phyloP scores from a whole-genome alignment of 2,888 invertebrate genomes.

The Torymus aiolomorphi region DNA sequence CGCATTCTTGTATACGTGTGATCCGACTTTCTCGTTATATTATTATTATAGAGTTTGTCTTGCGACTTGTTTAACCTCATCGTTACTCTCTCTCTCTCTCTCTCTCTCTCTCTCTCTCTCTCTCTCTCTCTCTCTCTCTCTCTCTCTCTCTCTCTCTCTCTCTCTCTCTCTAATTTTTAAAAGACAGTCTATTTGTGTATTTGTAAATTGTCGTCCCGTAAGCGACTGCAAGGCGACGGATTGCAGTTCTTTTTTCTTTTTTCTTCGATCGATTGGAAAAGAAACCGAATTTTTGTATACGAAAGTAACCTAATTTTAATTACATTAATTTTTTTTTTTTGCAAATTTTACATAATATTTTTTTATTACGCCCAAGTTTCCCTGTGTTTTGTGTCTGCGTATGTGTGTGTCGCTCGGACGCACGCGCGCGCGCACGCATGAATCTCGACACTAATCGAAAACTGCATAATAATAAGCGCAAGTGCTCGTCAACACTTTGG shows the following conservation, averaged over 20 bases:
- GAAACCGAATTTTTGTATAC: conserved; percentile 2
- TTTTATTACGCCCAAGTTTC: conserved; percentile 17
- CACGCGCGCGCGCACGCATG: conserved; percentile 17
- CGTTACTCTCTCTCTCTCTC: too few relatives aligned
- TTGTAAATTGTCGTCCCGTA: conserved; percentile 30
- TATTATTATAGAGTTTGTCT: conserved; percentile 42
- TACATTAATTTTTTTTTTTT: conserved; percentile 26
- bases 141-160: too few relatives aligned
- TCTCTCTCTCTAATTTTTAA: not conserved
- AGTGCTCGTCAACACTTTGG: conserved; percentile 38
- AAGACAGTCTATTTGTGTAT: conserved; percentile 42
- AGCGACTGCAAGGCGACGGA: conserved; percentile 51
- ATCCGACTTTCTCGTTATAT: conserved; percentile 24
- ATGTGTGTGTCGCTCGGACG: not conserved
- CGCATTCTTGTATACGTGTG: conserved; percentile 21
- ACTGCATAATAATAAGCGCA: conserved; percentile 32
- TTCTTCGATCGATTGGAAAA: too few relatives aligned
- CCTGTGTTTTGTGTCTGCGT: not conserved
- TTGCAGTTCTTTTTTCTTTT: conserved; percentile 9
- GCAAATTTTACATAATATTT: conserved; percentile 7
- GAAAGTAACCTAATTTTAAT: conserved; percentile 11
- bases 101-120: too few relatives aligned
- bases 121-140: too few relatives aligned
- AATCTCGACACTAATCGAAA: conserved; percentile 19
- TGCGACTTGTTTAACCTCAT: conserved; percentile 23